Evolutionary conservation across 1,140 invertebrate genomes (phyloP).

Genomic region (Phocides pigmalion): DNA sequence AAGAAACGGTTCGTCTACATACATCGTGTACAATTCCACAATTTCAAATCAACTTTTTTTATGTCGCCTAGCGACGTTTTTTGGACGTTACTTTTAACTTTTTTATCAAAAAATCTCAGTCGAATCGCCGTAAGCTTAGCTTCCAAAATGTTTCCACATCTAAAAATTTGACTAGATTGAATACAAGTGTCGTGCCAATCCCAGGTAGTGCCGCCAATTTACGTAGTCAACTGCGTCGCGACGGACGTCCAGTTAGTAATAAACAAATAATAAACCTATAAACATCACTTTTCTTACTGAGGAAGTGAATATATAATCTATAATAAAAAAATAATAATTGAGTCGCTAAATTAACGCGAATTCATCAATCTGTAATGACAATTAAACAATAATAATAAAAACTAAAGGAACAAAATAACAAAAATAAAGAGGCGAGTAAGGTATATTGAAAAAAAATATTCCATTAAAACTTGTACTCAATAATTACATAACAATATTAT

Average conservation of each 20-base stretch:
- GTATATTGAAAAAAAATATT: conserved; percentile 80
- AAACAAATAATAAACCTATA: conserved; percentile 48
- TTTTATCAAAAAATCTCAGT: conserved; percentile 75
- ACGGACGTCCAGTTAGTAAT: conserved; percentile 43
- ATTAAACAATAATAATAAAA: conserved; percentile 76
- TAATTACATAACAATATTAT: conserved; percentile 83
- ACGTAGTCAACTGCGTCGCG: conserved; percentile 34
- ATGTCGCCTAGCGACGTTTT: conserved; percentile 74
- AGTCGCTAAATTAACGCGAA: conserved; percentile 61
- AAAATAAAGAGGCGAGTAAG: conserved; percentile 77
- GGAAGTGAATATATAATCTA: conserved; percentile 74
- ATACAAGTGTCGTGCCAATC: conserved; percentile 74
- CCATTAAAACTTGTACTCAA: conserved; percentile 82
- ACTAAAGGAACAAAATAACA: conserved; percentile 83
- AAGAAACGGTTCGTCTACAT: conserved; percentile 64
- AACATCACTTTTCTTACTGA: conserved; percentile 72
- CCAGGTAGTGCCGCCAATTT: conserved; percentile 58
- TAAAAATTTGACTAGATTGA: conserved; percentile 82
- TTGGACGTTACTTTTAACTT: conserved; percentile 73
- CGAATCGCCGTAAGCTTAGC: conserved; percentile 69
- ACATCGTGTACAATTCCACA: conserved; percentile 77
- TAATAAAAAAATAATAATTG: conserved; percentile 68
- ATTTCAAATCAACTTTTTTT: conserved; percentile 75
- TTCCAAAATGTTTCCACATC: conserved; percentile 57
- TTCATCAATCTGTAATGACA: conserved; percentile 60